Conservation (phyloP, 2,888 invertebrate genomes). For the Tanytarsus gracilentus region DNA sequence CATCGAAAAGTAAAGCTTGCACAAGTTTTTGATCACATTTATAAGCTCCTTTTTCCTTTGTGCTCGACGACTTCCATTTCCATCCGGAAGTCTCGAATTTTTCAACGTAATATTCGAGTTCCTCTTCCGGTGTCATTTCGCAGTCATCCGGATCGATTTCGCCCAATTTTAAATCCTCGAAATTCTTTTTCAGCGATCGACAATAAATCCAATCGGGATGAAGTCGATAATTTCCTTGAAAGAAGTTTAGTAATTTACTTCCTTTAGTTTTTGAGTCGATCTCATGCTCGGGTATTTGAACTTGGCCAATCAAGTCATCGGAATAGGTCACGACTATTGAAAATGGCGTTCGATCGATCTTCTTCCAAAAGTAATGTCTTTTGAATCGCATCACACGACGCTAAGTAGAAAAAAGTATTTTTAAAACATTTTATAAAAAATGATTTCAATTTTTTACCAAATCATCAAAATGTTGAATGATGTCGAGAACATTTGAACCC, state of each 20-base stretch:
- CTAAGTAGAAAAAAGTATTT: constrained; percentile 45
- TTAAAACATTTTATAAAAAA: neutral
- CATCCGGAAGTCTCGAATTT: constrained; percentile 13
- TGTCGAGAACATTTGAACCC: constrained; percentile 39
- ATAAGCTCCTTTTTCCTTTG: constrained; percentile 30
- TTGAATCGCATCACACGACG: constrained; percentile 51
- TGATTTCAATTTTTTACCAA: constrained; percentile 46
- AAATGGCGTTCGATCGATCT: constrained; percentile 56
- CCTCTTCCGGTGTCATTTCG: constrained; percentile 10
- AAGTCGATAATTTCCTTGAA: constrained; percentile 52
- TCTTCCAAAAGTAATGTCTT: constrained; percentile 53
- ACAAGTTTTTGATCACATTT: constrained; percentile 55
- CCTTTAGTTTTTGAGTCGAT: constrained; percentile 43
- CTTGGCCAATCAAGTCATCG: constrained; percentile 46
- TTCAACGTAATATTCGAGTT: constrained; percentile 13
- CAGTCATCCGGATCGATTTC: constrained; percentile 20
- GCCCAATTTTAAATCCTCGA: constrained; percentile 24
- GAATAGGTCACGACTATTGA: constrained; percentile 58
- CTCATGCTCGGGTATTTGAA: constrained; percentile 46
- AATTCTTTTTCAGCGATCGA: constrained; percentile 1
- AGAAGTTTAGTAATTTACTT: constrained; percentile 45
- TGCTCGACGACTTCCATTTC: constrained; percentile 8
- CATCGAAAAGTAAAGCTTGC: constrained; percentile 55
- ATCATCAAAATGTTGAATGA: constrained; percentile 50
- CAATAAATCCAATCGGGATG: constrained; percentile 50